Evolutionary conservation across 2,888 invertebrate genomes (phyloP).

Genomic region (Lypha dubia): DNA sequence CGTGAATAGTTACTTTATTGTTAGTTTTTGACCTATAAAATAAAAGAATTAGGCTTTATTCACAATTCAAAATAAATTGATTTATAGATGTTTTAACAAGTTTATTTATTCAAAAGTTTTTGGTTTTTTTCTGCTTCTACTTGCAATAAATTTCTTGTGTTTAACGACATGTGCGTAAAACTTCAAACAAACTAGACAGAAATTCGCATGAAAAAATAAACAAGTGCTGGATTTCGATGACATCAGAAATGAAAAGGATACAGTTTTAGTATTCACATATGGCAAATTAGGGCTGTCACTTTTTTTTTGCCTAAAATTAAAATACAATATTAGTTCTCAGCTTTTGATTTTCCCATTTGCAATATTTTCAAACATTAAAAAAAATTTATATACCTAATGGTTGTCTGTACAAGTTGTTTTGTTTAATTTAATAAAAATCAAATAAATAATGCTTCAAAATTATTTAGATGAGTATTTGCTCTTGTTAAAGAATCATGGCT

Average conservation of each 20-base stretch:
- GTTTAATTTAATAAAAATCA: slow-evolving; percentile 47
- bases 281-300: not conserved
- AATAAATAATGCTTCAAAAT: not conserved
- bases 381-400: not conserved
- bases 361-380: no score
- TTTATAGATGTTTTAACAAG: slow-evolving; percentile 50
- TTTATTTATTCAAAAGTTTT: slow-evolving; percentile 42
- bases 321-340: not conserved
- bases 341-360: not conserved
- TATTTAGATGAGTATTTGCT: not conserved
- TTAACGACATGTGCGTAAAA: slow-evolving; percentile 30
- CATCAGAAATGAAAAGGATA: slow-evolving; percentile 28
- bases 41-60: slow-evolving; percentile 26
- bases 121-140: slow-evolving; percentile 3
- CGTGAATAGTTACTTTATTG: slow-evolving; percentile 36
- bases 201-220: not conserved
- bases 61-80: slow-evolving; percentile 46
- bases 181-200: slow-evolving; percentile 12
- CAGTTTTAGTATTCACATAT: not conserved
- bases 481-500: not conserved
- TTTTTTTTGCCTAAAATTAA: not conserved
- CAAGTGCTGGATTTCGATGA: slow-evolving; percentile 32
- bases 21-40: slow-evolving; percentile 44
- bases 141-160: slow-evolving; percentile 56
- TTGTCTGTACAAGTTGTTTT: slow-evolving; percentile 21